Evolutionary conservation across 2,888 invertebrate species (phyloP), one percentile per base, ranked within the genome.

Genomic region (Thelaira solivaga): DNA sequence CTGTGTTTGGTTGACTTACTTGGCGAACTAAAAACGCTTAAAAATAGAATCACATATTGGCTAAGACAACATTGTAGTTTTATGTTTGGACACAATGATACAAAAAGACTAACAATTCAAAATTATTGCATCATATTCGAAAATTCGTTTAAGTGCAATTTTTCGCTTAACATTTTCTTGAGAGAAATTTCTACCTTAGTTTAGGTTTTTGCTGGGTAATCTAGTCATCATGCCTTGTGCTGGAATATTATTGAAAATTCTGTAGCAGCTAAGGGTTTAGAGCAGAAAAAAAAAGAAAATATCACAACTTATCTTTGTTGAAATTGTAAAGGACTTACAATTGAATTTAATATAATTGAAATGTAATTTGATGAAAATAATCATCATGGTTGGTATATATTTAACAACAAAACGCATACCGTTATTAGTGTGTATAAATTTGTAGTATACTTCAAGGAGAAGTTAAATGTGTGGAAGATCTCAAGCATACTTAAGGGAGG

Each of bases 311-410:
- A n/a, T 43, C 20, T 31, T 51, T 47, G 16, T 51, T 36, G 22
- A 8, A 67, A 22, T 57, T 71, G 34, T 64, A 51, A 64, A 76
- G 71, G 41, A 76, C 69, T 64, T 45, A 51, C 49, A 64, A 71
- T 76, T 76, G 62, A 76, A 69, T 69, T 57, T 34, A 62, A 76
- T 64, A 71, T 76, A 76, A 76, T 76, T 76, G 71, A 71, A 76
- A 64, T 62, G 69, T 71, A 76, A 76, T 76, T 69, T 45, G 64
- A 71, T 71, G 57, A 71, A 62, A 76, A 71, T 76, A 76, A 76
- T 71, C 69, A 74, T 74, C 43, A 67, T 31, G 29, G 59, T 29
- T 10, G 22, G 4, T 18, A 13, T n/a, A 22, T 18, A 51, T 26
- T 11, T 47, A 34, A 13, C 26, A 49, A 24, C 43, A 57, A 57